Evolutionary conservation across 2,888 invertebrate genomes (phyloP).

Genomic region (Busseola fusca): DNA sequence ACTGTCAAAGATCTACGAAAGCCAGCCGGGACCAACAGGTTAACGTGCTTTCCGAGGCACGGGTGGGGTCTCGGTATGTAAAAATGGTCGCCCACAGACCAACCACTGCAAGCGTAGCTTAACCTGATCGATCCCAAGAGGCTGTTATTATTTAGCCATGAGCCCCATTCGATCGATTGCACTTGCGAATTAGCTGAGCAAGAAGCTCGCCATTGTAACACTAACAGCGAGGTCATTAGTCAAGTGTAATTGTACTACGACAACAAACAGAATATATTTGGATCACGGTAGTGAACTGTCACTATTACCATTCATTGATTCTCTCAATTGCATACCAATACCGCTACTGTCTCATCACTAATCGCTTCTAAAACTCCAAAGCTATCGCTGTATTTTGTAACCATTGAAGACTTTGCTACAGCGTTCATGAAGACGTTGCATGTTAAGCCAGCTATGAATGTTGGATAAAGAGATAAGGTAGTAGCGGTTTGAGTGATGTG

Average conservation of each 20-base stretch:
- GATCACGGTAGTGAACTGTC: slow-evolving; percentile 54
- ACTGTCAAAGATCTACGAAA: too few relatives aligned
- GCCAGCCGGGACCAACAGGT: too few relatives aligned
- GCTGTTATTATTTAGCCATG: too few relatives aligned
- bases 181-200: background rate
- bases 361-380: slow-evolving; percentile 20
- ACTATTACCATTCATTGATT: slow-evolving; percentile 76
- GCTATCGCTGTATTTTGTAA: background rate
- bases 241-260: slow-evolving; percentile 63
- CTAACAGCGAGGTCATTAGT: slow-evolving; percentile 54
- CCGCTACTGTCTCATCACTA: slow-evolving; percentile 53
- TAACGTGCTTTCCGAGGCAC: too few relatives aligned
- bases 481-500: background rate
- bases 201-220: slow-evolving; percentile 17
- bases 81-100: too few relatives aligned
- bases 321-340: slow-evolving; percentile 80
- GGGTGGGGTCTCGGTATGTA: too few relatives aligned
- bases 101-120: too few relatives aligned
- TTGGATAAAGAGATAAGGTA: background rate
- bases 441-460: slow-evolving; percentile 49
- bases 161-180: background rate
- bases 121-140: too few relatives aligned
- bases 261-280: slow-evolving; percentile 57
- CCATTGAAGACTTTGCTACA: slow-evolving; percentile 23
- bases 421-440: background rate